Base-by-base conservation (phyloP, 2,113 vertebrate genomes). In the Corvus moneduloides region DNA sequence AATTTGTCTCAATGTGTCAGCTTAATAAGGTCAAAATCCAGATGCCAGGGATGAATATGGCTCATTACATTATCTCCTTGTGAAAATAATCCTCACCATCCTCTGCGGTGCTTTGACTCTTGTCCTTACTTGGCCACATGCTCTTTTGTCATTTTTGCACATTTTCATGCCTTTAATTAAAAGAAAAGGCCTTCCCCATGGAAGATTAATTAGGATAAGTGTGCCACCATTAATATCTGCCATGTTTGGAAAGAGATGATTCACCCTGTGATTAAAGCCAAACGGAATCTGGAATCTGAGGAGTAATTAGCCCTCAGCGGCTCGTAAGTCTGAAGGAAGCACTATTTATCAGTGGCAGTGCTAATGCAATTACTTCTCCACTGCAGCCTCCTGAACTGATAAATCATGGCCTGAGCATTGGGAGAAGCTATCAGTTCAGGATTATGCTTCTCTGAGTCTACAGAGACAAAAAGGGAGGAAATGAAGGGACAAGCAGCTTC, bases 211-310 rank as follows among this genome's bases (percentile, higher is more conserved):
- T 94, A 87, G 90, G 94, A 96, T 87, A 94, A 97, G 96, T 94
- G 91, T 68, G 81, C n/a, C 93, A 35, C 96, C 91, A 96, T 96
- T 97, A 97, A 97, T 95, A 95, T 93, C 88, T 97, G 97, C 98
- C 82, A 72, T 78, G 92, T 97, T 96, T 92, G 81, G 93, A 98
- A 95, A 93, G 97, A 98, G 97, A 97, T 97, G 98, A 98, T 97
- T 98, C 97, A 98, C 97, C 98, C 98, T 97, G 97, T 98, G 97
- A 98, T 98, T 98, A 98, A 97, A 98, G 96, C 95, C 97, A 97
- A 97, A 97, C 80, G 93, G 95, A 93, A 97, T 97, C 96, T 98
- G 94, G 95, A 91, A 96, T 97, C 96, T 97, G 93, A 97, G 95
- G 97, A 98, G 98, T 98, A 98, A 99, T 98, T 98, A 98, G 97